These are phyloP conservation scores for Netelia fuscicornis DNA, from an alignment of 2,888 invertebrate genomes.

Conservation along the genomic window DNA sequence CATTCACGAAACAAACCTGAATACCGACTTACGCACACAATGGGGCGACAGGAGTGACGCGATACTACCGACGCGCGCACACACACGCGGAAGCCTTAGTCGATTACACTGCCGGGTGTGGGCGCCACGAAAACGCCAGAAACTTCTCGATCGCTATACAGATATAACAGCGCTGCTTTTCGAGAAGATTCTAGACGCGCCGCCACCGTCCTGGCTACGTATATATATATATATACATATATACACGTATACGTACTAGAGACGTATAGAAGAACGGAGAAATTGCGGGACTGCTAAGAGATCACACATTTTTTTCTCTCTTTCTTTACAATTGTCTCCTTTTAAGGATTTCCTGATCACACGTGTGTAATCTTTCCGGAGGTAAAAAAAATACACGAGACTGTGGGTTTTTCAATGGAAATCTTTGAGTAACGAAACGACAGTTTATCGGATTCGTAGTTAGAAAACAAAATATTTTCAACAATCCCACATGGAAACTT, in stretches of 20 bases:
- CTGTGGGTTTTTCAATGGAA: background rate
- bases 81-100: background rate
- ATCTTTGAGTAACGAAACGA: background rate
- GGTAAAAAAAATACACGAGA: background rate
- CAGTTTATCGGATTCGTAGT: background rate
- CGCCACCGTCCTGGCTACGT: background rate
- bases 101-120: constrained; percentile 34
- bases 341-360: background rate
- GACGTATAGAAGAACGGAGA: background rate
- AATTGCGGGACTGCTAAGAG: background rate
- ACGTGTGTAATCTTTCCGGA: background rate
- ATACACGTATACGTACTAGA: no score
- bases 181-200: constrained; percentile 64
- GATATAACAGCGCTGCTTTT: constrained; percentile 4
- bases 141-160: constrained; percentile 62
- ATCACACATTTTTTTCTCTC: background rate
- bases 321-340: background rate
- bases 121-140: constrained; percentile 68
- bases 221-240: no score
- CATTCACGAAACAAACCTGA: background rate
- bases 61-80: background rate
- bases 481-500: background rate
- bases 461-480: background rate
- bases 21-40: constrained; percentile 4
- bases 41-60: background rate